Evolutionary conservation across 2,888 invertebrate species (phyloP).

Genomic region (Gymnoscelis rufifasciata): DNA sequence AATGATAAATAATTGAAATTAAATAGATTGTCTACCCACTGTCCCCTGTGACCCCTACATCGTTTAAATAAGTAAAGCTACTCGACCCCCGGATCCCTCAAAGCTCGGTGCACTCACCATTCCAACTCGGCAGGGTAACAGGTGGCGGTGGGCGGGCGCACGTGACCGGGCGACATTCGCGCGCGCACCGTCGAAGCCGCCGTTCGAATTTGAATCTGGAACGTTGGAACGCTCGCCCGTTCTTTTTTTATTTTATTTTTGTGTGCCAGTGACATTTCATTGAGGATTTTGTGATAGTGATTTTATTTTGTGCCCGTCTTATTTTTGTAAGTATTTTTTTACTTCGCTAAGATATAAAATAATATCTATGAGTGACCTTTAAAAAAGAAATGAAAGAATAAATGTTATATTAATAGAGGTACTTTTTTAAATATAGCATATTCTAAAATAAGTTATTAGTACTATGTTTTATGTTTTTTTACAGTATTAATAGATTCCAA

Average conservation of each 20-base stretch:
- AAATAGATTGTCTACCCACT: too few species aligned
- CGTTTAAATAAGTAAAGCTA: too few species aligned
- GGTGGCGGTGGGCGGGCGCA: conserved; percentile 56
- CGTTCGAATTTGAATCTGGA: conserved; percentile 58
- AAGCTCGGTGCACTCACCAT: conserved; percentile 10
- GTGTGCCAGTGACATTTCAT: conserved; percentile 60
- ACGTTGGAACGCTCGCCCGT: conserved; percentile 50
- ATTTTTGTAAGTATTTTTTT: conserved; percentile 40
- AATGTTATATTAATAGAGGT: too few species aligned
- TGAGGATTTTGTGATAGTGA: conserved; percentile 71
- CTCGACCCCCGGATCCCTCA: too few species aligned
- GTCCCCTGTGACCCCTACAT: too few species aligned
- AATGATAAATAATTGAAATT: too few species aligned
- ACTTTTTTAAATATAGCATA: too few species aligned
- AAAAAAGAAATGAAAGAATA: too few species aligned
- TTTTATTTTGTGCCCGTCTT: conserved; percentile 38
- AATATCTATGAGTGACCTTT: too few species aligned
- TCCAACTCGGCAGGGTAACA: conserved; percentile 58
- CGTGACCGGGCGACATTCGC: conserved; percentile 70
- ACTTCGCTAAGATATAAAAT: too few species aligned
- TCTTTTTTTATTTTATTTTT: conserved; percentile 41
- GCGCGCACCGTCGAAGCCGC: conserved; percentile 69
- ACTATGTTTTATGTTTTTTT: too few species aligned
- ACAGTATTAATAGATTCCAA: conserved; percentile 47
- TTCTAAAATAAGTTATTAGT: too few species aligned